phyloP scores from a whole-genome alignment of 2,888 invertebrate species.

The Microctonus hyperodae region DNA sequence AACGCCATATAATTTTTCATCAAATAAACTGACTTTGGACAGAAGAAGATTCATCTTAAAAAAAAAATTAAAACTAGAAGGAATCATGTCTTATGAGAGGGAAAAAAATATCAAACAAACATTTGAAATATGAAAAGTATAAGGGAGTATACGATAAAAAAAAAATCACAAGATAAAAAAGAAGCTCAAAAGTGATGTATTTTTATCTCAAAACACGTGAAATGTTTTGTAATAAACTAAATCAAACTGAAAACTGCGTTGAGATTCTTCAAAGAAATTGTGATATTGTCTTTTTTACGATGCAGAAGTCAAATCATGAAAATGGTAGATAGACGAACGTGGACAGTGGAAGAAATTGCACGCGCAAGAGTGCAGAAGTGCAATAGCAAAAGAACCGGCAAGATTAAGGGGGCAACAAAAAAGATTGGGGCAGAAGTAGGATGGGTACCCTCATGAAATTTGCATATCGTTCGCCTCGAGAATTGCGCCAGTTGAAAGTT shows the following conservation, averaged over 20 bases:
- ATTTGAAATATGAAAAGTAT: background rate
- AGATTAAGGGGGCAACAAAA: slow-evolving; percentile 4
- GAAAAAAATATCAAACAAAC: background rate
- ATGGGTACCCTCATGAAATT: slow-evolving; percentile 47
- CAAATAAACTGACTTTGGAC: background rate
- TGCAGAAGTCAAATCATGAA: slow-evolving; percentile 18
- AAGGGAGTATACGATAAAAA: slow-evolving; percentile 1
- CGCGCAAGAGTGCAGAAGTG: slow-evolving; percentile 12
- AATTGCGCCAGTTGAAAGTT: slow-evolving; percentile 46
- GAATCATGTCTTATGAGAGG: background rate
- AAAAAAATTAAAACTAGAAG: background rate
- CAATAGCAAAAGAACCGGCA: slow-evolving; percentile 12
- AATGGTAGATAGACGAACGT: slow-evolving; percentile 21
- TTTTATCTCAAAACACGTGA: slow-evolving; percentile 10
- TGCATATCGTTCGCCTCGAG: slow-evolving; percentile 51
- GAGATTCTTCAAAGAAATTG: slow-evolving; percentile 31
- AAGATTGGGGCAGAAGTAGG: slow-evolving; percentile 22
- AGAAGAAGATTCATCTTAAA: background rate
- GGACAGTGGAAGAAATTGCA: slow-evolving; percentile 14
- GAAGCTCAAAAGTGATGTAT: slow-evolving; percentile 3
- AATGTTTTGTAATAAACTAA: slow-evolving; percentile 22
- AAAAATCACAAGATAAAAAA: background rate
- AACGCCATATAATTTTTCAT: background rate
- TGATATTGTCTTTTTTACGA: slow-evolving; percentile 30
- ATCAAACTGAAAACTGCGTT: slow-evolving; percentile 27